These are phyloP conservation scores for Fukomys damarensis DNA, from an alignment of 2,113 vertebrate species.

Conservation along the genomic window DNA sequence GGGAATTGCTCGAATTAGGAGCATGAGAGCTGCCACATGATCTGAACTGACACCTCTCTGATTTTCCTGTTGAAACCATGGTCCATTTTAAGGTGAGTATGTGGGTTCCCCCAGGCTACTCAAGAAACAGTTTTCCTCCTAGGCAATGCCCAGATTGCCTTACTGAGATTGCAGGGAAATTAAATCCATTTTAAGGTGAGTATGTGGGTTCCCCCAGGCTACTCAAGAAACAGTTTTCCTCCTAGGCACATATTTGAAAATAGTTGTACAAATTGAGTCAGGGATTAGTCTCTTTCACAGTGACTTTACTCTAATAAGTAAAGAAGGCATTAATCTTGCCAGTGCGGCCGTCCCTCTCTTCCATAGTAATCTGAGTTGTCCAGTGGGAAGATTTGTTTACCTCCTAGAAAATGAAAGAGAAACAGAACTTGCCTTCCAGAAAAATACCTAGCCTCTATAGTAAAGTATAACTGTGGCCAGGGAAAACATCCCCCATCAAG, in stretches of 20 bases:
- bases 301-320: background rate
- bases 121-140: background rate
- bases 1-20: background rate
- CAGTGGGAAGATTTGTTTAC: background rate
- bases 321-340: background rate
- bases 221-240: background rate
- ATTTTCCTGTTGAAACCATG: background rate
- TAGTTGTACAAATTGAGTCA: background rate
- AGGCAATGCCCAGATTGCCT: no score
- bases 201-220: background rate
- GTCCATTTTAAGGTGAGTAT: background rate
- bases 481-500: background rate
- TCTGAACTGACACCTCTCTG: background rate
- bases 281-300: background rate
- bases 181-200: background rate
- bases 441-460: background rate
- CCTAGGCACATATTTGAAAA: background rate
- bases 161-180: no score
- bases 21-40: background rate
- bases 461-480: rapidly evolving
- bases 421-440: background rate
- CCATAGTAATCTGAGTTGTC: background rate
- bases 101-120: background rate
- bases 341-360: background rate
- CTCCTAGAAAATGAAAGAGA: background rate